Evolutionary conservation across 2,888 invertebrate species (phyloP), one percentile per base, ranked within the genome.

Genomic region (Sipha maydis): DNA sequence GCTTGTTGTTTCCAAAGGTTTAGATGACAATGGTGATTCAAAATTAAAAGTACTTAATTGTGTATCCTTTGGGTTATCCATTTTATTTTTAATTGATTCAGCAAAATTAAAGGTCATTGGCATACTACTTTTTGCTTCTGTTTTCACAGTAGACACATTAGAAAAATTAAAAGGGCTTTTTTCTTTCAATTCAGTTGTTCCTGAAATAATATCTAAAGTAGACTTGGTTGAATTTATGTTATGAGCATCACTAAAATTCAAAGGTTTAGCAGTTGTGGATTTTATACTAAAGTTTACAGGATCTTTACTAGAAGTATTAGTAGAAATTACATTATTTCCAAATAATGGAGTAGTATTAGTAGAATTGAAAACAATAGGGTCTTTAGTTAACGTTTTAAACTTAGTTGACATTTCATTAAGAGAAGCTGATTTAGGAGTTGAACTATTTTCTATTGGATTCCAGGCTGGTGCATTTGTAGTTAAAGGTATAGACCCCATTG

Each of bases 81-180:
- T 78, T 78, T 85, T 85, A 71, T 85, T 85, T 85, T 77, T 77
- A 34, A 71, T 78, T 38, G 85, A 78, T 41, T 71, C 78, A 54
- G 85, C n/a, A 79, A 85, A 85, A 71, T 79, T 76, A 79, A 77
- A 78, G 0, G 34, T 85, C 0, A 28, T 25, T n/a, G 71, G 2
- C 1, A 14, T 25, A 17, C 8, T 85, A 71, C 21, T 38, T 78
- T 85, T 85, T 85, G 54, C 28, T 71, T 78, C 85, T 56, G 69
- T 69, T 85, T 85, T 67, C 31, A 34, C 19, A 4, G 69, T 76
- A 84, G 84, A 61, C 9, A 41, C 19, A 79, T 14, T 79, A 9
- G 48, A n/a, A 34, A 85, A 85, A 56, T 56, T 54, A 69, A 79
- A 85, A 34, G 85, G 38, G 1, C 7, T 38, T 71, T 79, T 79